A percentile compares a stretch with the other conserved stretches of the same genome.
Evolutionary conservation across 2,113 vertebrate genomes (phyloP).

Genomic region (Helogale parvula): DNA sequence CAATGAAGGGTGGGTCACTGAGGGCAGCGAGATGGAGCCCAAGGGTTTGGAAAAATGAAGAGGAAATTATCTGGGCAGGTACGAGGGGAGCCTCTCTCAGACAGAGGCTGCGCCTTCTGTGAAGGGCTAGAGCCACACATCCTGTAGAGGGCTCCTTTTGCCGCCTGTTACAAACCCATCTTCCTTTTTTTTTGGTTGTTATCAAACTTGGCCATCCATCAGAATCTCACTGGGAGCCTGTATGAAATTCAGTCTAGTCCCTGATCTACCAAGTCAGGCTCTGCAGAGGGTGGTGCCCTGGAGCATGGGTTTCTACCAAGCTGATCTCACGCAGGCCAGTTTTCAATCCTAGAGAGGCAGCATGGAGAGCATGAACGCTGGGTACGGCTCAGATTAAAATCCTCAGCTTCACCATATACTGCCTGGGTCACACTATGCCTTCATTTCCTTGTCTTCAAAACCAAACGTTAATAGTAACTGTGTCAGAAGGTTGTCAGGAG

Average conservation of each 20-base stretch:
- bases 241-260: not conserved
- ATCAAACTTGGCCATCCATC: not conserved
- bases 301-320: not conserved
- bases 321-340: not conserved
- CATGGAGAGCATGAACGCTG: not conserved
- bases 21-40: not conserved
- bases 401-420: not conserved
- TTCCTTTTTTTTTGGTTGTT: not conserved
- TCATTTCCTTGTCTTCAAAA: not conserved
- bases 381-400: not conserved
- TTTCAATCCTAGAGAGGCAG: not conserved
- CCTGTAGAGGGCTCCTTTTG: not conserved
- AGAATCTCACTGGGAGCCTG: not conserved
- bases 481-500: not conserved
- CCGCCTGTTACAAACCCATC: not conserved
- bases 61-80: not conserved
- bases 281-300: fast-evolving
- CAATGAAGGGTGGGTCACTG: not conserved
- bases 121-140: not conserved
- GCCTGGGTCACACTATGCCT: not conserved
- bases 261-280: not conserved
- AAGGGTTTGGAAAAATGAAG: not conserved
- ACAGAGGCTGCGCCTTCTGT: not conserved
- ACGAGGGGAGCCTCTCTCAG: not conserved
- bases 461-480: not conserved